Conservation (phyloP, 1,140 invertebrate species). For the Neodiprion virginianus region DNA sequence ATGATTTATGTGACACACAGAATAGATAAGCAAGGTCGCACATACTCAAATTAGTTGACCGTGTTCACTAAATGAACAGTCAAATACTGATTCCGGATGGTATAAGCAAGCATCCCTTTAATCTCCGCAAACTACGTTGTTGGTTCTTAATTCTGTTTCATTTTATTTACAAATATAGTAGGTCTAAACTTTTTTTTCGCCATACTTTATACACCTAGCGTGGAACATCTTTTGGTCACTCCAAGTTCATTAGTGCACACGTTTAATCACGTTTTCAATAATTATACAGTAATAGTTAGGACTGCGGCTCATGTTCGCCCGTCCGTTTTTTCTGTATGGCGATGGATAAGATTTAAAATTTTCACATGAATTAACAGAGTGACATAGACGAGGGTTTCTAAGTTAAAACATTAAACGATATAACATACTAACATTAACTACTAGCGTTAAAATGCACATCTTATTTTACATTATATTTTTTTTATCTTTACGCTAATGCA, state of each 20-base stretch:
- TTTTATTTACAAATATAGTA: constrained; percentile 3
- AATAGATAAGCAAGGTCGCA: too few relatives aligned
- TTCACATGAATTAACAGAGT: not conserved
- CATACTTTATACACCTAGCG: not conserved
- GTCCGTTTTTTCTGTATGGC: not conserved
- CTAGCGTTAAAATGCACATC: constrained; percentile 5
- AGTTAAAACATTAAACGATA: constrained; percentile 2
- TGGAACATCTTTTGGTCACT: not conserved
- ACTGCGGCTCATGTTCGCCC: too few relatives aligned
- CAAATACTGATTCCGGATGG: not conserved
- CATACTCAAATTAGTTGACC: too few relatives aligned
- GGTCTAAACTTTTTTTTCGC: not conserved
- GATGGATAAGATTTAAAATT: not conserved
- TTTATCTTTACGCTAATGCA: not conserved
- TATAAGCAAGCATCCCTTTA: not conserved
- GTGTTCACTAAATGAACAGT: not conserved
- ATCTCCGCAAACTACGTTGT: not conserved
- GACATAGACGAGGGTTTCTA: not conserved
- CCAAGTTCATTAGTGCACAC: not conserved
- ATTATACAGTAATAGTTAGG: not conserved
- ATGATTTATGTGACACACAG: too few relatives aligned
- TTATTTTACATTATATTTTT: not conserved
- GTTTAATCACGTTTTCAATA: not conserved
- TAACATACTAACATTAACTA: constrained; percentile 6
- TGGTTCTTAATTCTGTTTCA: not conserved